Evolutionary conservation across 2,113 vertebrate species (phyloP), one percentile per base, ranked within the genome.

Genomic region (Nesogale talazaci): DNA sequence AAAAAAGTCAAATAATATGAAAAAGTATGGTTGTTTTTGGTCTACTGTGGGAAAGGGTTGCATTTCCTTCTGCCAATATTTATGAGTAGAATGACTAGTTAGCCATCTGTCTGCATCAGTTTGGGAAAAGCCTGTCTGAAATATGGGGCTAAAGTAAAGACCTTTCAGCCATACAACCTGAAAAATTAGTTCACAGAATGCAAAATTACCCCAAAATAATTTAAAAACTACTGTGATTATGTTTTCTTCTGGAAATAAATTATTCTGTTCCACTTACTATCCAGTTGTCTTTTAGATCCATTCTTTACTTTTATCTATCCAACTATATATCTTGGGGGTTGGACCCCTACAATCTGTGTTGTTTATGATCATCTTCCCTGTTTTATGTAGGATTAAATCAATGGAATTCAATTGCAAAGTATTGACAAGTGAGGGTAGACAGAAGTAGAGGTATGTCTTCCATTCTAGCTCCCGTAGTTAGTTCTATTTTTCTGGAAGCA

Each of bases 61-160:
- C 10, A 46, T 82, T 83, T 89, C 1, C 14, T n/a, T 1, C 25
- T 67, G 15, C 31, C 74, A 46, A 74, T 34, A n/a, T 86, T 83
- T 83, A 89, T 82, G n/a, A 86, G 10, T 34, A 92, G 9, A 86
- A 40, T 69, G 36, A 95, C 14, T 83, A 72, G 20, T 67, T 25
- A 72, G 23, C 19, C 36, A 38, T 77, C 17, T 79, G 34, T 87
- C 72, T 89, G 46, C 46, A 61, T 70, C 19, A 40, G 14, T 36
- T 87, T 90, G 6, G 15, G n/a, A 57, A 80, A 92, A 92, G 56
- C n/a, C 40, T 90, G 1, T 70, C 74, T 90, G 67, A 76, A 7
- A 25, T 23, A 61, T 0, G 70, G 22, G 27, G 36, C 17, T 70
- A 2, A 10, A 75, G 17, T 75, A 27, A 76, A 8, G 29, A 75